Evolutionary conservation across 1,140 invertebrate species (phyloP), one percentile per base, ranked within the genome.

Genomic region (Hyphantria cunea): DNA sequence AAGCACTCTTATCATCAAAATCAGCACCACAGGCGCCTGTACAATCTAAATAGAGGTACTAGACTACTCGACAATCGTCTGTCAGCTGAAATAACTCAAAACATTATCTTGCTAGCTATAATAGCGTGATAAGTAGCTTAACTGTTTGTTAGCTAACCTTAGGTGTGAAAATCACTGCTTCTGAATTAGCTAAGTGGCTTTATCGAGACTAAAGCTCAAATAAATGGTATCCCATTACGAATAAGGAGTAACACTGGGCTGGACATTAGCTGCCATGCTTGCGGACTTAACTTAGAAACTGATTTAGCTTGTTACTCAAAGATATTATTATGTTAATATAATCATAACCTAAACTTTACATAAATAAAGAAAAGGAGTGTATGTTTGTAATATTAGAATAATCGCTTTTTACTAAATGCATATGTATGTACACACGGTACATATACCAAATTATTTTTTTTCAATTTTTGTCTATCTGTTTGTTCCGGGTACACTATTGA

Each of bases 121-220:
- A 44, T 73, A 68, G 51, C 64, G 39, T 45, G 60, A 67, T 80
- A 78, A 80, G 64, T 73, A 15, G 68, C 69, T 77, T 74, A 72
- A 33, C 48, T 47, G 32, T 68, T 58, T 72, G 68, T 74, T 80
- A 73, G 69, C 25, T 50, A 52, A 61, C 39, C 59, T 66, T 72
- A 69, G 66, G 70, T 79, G 79, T 74, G 75, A 80, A 78, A 76
- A 76, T 54, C 49, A 41, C 66, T 54, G 50, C 66, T 74, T 71
- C 75, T 74, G 76, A 79, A 76, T 77, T 80, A 76, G 70, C 75
- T 72, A 72, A 76, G 75, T 76, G 66, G 75, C 75, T 79, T 71
- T 78, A 82, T 78, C 68, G 65, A 68, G 55, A 64, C 42, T 73
- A 70, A 72, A 62, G 60, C 49, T 41, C 56, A 63, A 70, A 79